Conservation (phyloP, 1,140 invertebrate species). For the Eciton burchellii region DNA sequence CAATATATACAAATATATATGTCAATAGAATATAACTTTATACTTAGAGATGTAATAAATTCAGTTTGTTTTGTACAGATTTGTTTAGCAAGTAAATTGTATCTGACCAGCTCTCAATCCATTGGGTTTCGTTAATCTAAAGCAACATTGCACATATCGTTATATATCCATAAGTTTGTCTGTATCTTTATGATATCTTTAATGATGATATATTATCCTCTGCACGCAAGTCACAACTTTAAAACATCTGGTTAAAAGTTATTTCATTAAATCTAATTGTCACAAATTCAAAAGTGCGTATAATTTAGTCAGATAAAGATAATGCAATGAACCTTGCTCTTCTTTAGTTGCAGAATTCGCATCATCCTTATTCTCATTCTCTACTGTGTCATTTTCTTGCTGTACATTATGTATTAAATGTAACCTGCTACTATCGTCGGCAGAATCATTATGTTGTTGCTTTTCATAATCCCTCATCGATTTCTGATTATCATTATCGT, state of each 20-base stretch:
- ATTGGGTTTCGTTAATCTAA: background rate
- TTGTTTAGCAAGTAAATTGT: slow-evolving; percentile 5
- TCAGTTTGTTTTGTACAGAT: slow-evolving; percentile 11
- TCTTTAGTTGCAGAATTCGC: slow-evolving; percentile 68
- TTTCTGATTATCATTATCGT: slow-evolving; percentile 20
- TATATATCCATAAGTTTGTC: slow-evolving; percentile 27
- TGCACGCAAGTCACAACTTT: slow-evolving; percentile 35
- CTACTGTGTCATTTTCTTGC: slow-evolving; percentile 21
- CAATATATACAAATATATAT: slow-evolving; percentile 22
- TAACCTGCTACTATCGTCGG: slow-evolving; percentile 20
- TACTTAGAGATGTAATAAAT: background rate
- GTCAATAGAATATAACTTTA: slow-evolving; percentile 21
- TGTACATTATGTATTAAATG: slow-evolving; percentile 19
- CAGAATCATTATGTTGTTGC: slow-evolving; percentile 5
- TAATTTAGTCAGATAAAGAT: slow-evolving; percentile 80
- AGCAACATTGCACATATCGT: background rate
- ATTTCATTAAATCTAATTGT: slow-evolving; percentile 58
- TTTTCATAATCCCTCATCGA: slow-evolving; percentile 5
- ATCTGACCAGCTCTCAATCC: background rate
- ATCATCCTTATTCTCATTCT: slow-evolving; percentile 61
- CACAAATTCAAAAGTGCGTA: slow-evolving; percentile 78
- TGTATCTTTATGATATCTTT: too few species aligned
- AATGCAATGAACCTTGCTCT: slow-evolving; percentile 78
- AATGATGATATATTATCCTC: slow-evolving; percentile 27
- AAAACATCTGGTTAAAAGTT: slow-evolving; percentile 64